A percentile compares a stretch with the other conserved stretches of the same genome.
These are phyloP conservation scores for Falco rusticolus DNA, from an alignment of 2,797 vertebrate species.

Conservation along the genomic window DNA sequence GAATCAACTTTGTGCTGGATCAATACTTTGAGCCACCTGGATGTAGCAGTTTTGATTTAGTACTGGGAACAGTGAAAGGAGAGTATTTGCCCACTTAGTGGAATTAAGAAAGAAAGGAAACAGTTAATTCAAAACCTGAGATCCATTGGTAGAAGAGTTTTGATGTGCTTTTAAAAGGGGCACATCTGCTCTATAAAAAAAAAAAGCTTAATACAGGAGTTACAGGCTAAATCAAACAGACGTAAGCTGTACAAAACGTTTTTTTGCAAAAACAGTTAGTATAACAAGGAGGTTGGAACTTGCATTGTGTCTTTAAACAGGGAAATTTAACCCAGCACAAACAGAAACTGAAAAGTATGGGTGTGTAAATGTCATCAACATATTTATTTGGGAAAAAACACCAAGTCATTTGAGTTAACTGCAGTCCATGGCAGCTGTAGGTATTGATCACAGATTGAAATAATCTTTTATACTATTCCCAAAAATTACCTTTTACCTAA, in stretches of 20 bases:
- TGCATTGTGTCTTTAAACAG: neutral
- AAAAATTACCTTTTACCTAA: neutral
- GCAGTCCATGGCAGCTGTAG: neutral
- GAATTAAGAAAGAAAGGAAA: neutral
- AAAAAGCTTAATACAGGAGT: neutral
- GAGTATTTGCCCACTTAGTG: neutral
- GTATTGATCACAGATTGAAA: neutral
- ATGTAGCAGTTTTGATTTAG: neutral
- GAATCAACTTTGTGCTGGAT: neutral
- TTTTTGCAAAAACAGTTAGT: neutral
- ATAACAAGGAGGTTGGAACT: neutral
- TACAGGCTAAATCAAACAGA: neutral
- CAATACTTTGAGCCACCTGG: neutral
- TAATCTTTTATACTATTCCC: neutral
- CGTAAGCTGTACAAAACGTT: neutral
- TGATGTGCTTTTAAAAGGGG: neutral
- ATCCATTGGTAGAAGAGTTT: neutral
- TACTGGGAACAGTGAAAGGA: neutral
- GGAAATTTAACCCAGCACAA: neutral
- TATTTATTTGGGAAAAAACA: neutral
- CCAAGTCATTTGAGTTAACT: neutral
- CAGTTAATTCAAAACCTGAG: neutral
- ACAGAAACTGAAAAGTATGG: neutral
- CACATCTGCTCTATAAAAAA: neutral
- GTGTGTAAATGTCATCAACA: neutral